phyloP scores from a whole-genome alignment of 2,888 invertebrate species.

The Unio pictorum region DNA sequence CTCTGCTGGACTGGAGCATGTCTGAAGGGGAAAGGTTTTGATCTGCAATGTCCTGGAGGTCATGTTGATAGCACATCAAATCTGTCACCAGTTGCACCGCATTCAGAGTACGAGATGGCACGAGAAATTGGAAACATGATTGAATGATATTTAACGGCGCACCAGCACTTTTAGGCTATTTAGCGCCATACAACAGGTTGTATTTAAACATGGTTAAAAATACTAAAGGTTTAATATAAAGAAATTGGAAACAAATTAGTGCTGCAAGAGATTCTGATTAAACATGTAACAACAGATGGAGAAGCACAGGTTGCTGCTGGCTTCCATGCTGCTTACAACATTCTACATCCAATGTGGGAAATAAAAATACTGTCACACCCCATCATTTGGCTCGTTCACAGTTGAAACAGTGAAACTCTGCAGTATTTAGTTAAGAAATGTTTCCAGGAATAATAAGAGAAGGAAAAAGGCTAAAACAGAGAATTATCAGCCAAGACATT shows the following conservation, averaged over 20 bases:
- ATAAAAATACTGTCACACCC: conserved; percentile 5
- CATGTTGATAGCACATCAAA: conserved; percentile 13
- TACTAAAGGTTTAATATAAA: not conserved
- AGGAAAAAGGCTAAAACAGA: too few species aligned
- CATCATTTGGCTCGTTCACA: conserved; percentile 7
- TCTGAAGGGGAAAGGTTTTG: conserved; percentile 10
- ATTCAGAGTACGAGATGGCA: conserved; percentile 4
- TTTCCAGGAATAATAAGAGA: too few species aligned
- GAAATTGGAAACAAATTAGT: conserved; percentile 10
- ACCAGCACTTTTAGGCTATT: too few species aligned
- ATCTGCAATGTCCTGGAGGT: conserved; percentile 12
- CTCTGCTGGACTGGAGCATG: conserved; percentile 12
- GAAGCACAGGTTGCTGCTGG: conserved; percentile 2
- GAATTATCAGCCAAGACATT: too few species aligned
- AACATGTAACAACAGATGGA: conserved; percentile 12
- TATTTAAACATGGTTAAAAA: too few species aligned
- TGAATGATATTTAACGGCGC: too few species aligned
- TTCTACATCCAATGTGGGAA: conserved; percentile 6
- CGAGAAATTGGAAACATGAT: too few species aligned
- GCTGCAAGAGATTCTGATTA: conserved; percentile 6
- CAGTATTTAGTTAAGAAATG: too few species aligned
- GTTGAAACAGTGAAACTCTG: not conserved
- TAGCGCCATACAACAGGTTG: too few species aligned
- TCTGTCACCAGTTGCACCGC: conserved; percentile 1
- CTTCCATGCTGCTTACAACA: conserved; percentile 1